These are phyloP conservation scores for Alectura lathami DNA, from an alignment of 2,113 vertebrate genomes.

Conservation along the genomic window DNA sequence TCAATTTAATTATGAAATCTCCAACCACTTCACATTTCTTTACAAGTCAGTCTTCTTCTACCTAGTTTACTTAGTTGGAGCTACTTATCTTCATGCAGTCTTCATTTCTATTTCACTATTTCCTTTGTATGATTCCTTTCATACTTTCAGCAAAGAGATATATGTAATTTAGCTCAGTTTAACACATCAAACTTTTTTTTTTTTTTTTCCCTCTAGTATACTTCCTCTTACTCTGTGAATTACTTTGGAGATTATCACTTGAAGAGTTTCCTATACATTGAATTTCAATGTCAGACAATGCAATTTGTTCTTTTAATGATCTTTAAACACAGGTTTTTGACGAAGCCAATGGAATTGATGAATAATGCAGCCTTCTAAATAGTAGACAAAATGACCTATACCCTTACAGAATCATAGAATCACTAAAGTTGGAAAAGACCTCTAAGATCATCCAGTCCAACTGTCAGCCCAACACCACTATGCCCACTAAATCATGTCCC, in stretches of 20 bases:
- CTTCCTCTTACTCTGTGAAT: background rate
- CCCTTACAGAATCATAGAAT: no score
- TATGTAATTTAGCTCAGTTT: background rate
- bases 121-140: background rate
- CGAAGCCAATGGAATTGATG: background rate
- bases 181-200: background rate
- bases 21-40: background rate
- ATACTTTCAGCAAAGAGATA: background rate
- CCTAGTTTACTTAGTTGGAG: background rate
- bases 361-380: slow-evolving; percentile 3
- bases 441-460: no score
- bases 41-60: background rate
- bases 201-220: background rate
- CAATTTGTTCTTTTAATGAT: slow-evolving; percentile 22
- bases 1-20: background rate
- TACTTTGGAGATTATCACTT: background rate
- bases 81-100: background rate
- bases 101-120: background rate
- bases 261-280: background rate
- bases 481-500: no score
- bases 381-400: background rate
- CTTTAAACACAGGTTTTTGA: background rate
- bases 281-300: slow-evolving; percentile 1
- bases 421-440: no score
- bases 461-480: no score